Base-by-base conservation (phyloP, 2,888 invertebrate genomes). In the Spilarctia lutea region DNA sequence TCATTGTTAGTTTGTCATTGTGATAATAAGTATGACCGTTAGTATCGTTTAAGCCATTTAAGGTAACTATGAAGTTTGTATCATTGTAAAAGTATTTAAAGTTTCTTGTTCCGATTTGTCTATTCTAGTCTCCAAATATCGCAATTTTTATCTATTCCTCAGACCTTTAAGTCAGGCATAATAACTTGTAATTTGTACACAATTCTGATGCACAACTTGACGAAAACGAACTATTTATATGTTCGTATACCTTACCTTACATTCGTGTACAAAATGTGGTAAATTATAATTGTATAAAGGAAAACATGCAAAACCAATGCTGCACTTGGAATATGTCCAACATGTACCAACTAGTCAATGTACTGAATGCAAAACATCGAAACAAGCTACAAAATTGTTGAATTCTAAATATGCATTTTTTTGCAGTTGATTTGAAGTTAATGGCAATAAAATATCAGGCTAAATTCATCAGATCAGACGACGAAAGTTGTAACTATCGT, bases 181-280 rank as follows among this genome's bases (percentile, higher is more conserved):
- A 86, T 89, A 85, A 86, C 90, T 93, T 93, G 91, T 92, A 90
- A 87, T 88, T 87, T 93, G 91, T 92, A 94, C 91, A 92, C 89
- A 89, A 63, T 92, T 92, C 83, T 92, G 91, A 92, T 93, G 93
- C 94, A 93, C 93, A 93, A 93, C 93, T 88, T 86, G 79, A 83
- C 83, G 80, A 81, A 87, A 79, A 81, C 78, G 74, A 82, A 83
- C 81, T 77, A 77, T 79, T 48, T 79, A 72, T 35, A n/a, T n/a
- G n/a, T n/a, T n/a, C n/a, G 30, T 56, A 56, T n/a, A n/a, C n/a
- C 18, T 13, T 56, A 52, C n/a, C 33, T 79, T 66, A 77, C 73
- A 73, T 75, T 72, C 72, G 74, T 39, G 66, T 72, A 72, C 63
- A 63, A 18, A 18, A 63, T 65, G 65, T 75, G 71, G 67, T 79